Conservation (phyloP, 2,888 invertebrate species). For the Linnaemya vulpina region DNA sequence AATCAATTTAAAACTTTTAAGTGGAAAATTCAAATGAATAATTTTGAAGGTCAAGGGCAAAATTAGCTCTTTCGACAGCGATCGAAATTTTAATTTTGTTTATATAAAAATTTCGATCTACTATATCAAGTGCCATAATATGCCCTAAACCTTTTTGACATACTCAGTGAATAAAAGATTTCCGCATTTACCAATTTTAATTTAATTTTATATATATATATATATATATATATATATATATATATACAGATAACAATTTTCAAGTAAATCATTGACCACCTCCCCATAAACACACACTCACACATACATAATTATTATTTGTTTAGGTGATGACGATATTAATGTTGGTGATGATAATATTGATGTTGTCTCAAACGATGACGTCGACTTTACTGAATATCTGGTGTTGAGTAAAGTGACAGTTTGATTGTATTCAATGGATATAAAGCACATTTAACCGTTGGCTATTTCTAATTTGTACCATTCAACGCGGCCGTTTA, state of each 20-base stretch:
- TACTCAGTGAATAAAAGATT: too few relatives aligned
- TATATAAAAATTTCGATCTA: too few relatives aligned
- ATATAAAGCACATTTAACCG: conserved; percentile 49
- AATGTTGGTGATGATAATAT: background rate
- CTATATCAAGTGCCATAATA: too few relatives aligned
- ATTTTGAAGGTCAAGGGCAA: too few relatives aligned
- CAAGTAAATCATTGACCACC: conserved; percentile 19
- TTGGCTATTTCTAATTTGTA: conserved; percentile 53
- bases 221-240: too few relatives aligned
- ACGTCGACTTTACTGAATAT: conserved; percentile 38
- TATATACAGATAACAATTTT: too few relatives aligned
- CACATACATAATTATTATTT: conserved; percentile 12
- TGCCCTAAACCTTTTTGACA: too few relatives aligned
- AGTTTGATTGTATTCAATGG: conserved; percentile 55
- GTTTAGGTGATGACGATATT: conserved; percentile 19
- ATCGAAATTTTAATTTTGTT: too few relatives aligned
- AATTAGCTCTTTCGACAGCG: background rate
- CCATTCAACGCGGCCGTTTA: background rate
- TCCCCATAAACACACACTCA: background rate
- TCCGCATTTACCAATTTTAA: too few relatives aligned
- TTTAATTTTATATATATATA: too few relatives aligned
- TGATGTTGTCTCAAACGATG: conserved; percentile 31
- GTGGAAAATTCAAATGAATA: too few relatives aligned
- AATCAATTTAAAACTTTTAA: too few relatives aligned
- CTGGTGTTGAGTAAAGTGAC: conserved; percentile 53